Conservation (phyloP, 2,888 invertebrate genomes). For the Aphodius granarius region DNA sequence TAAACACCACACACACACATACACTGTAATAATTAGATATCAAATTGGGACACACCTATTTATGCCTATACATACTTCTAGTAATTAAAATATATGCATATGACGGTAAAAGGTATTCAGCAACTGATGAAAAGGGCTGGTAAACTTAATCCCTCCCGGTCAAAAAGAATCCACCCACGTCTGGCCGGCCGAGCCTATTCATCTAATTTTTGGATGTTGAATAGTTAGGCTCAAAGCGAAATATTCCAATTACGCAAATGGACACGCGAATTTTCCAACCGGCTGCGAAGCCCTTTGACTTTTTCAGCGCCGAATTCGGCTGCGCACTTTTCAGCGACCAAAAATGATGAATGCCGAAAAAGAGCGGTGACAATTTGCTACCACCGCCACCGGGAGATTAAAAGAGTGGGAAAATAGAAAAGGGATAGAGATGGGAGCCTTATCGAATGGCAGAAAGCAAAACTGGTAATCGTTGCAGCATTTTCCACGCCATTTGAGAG, state of each 20-base stretch:
- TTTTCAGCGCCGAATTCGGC: not conserved
- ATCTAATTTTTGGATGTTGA: conserved; percentile 50
- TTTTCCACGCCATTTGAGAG: conserved; percentile 49
- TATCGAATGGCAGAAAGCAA: conserved; percentile 19
- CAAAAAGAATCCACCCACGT: conserved; percentile 6
- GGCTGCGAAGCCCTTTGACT: not conserved
- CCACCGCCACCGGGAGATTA: not conserved
- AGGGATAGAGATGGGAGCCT: not conserved
- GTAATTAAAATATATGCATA: not conserved
- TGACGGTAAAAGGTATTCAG: not conserved
- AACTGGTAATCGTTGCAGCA: conserved; percentile 43
- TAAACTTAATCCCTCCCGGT: conserved; percentile 40
- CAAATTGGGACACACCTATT: too few species aligned
- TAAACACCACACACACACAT: not conserved
- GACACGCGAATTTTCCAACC: conserved; percentile 43
- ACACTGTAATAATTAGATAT: not conserved
- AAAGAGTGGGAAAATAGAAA: not conserved
- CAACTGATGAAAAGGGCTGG: conserved; percentile 30
- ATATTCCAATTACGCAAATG: conserved; percentile 55
- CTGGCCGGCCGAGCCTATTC: not conserved
- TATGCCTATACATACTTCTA: not conserved
- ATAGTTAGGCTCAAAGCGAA: conserved; percentile 48
- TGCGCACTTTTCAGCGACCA: not conserved
- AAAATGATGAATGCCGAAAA: not conserved
- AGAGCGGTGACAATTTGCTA: too few species aligned